These are phyloP conservation scores for Stomorhina lunata DNA, from an alignment of 2,888 invertebrate species.

Conservation along the genomic window DNA sequence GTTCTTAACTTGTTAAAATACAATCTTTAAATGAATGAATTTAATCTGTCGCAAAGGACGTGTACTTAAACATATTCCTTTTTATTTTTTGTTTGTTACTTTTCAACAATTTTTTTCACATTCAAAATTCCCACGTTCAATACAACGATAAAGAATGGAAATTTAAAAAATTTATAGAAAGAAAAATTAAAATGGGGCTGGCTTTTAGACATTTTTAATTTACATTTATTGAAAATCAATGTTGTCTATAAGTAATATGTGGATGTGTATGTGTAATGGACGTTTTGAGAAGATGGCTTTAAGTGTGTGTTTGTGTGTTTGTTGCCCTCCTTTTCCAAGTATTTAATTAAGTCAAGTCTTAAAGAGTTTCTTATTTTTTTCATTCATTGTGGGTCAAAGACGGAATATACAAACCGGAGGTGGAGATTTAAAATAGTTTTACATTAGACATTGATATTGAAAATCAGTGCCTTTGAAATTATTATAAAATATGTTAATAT, in stretches of 20 bases:
- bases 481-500: neutral
- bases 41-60: slow-evolving; percentile 50
- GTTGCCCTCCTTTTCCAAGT: no score
- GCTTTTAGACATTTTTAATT: slow-evolving; percentile 14
- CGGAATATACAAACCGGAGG: neutral
- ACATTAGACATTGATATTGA: slow-evolving; percentile 60
- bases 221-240: slow-evolving; percentile 38
- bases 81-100: neutral
- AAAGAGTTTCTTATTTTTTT: slow-evolving; percentile 3
- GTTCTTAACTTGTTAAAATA: slow-evolving; percentile 56
- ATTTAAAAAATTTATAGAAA: neutral
- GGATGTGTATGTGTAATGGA: no score
- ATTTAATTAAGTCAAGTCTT: slow-evolving; percentile 8
- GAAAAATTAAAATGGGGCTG: neutral
- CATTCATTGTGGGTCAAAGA: slow-evolving; percentile 24
- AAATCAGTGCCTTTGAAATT: slow-evolving; percentile 41
- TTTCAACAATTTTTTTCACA: slow-evolving; percentile 2
- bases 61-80: slow-evolving; percentile 62
- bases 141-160: slow-evolving; percentile 26
- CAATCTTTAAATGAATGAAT: slow-evolving; percentile 47
- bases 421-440: slow-evolving; percentile 9
- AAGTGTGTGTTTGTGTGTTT: neutral
- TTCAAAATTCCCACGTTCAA: slow-evolving; percentile 66
- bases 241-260: neutral
- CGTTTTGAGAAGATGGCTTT: neutral